A percentile compares a stretch with the other conserved stretches of the same genome.
These are phyloP conservation scores for Diplosoma virens DNA, from an alignment of 23 tunicate species.

Conservation along the genomic window DNA sequence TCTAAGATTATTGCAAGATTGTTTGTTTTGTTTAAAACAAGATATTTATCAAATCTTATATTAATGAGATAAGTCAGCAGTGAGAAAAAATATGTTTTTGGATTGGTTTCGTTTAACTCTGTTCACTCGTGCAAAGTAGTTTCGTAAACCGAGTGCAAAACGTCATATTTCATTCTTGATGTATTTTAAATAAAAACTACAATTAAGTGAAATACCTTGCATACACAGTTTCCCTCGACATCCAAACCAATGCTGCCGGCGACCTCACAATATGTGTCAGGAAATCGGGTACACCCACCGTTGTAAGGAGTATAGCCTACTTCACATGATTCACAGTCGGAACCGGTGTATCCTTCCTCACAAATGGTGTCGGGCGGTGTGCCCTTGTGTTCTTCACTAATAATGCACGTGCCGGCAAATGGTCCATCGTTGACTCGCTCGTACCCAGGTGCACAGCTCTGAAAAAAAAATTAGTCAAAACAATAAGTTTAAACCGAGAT, in stretches of 20 bases:
- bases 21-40: no score
- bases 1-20: no score
- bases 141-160: no score
- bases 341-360: conserved; percentile 66
- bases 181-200: no score
- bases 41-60: no score
- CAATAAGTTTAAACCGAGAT: background rate
- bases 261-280: conserved; percentile 43
- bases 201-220: conserved; percentile 66
- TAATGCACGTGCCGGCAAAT: conserved; percentile 40
- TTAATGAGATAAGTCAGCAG: no score
- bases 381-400: background rate
- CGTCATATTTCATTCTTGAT: no score
- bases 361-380: conserved; percentile 17
- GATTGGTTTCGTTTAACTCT: no score
- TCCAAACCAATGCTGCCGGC: conserved; percentile 60
- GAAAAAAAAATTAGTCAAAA: background rate
- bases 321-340: conserved; percentile 53
- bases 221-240: conserved; percentile 20
- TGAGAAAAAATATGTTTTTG: no score
- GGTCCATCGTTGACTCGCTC: conserved; percentile 48
- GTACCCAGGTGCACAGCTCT: conserved; percentile 68
- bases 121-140: no score
- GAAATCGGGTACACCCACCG: conserved; percentile 54
- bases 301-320: conserved; percentile 53